A percentile compares a stretch with the other conserved stretches of the same genome.
These are phyloP conservation scores for Zosterops borbonicus DNA, from an alignment of 2,113 vertebrate species.

Conservation along the genomic window DNA sequence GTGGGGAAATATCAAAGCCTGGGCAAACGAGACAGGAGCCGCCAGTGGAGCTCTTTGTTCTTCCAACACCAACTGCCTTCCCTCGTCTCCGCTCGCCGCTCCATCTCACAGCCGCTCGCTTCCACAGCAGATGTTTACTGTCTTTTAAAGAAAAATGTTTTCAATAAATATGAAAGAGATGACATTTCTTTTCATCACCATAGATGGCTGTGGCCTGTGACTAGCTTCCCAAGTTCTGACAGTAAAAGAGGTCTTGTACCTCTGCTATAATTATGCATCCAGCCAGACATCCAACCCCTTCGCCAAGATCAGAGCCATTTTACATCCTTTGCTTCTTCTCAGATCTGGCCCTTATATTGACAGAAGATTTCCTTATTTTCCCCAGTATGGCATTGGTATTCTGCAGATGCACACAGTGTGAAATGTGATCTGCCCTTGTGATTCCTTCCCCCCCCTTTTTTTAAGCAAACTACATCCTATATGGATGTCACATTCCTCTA, in stretches of 20 bases:
- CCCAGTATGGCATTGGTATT: not conserved
- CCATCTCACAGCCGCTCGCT: not conserved
- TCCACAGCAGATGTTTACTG: slow-evolving; percentile 50
- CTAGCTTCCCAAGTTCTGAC: slow-evolving; percentile 26
- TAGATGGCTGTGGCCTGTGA: slow-evolving; percentile 15
- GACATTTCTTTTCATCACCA: slow-evolving; percentile 59
- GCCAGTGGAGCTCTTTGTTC: slow-evolving; percentile 50
- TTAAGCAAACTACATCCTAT: not conserved
- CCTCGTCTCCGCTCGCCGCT: not conserved
- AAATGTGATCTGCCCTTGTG: slow-evolving; percentile 14
- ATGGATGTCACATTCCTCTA: slow-evolving; percentile 8
- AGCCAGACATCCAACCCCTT: slow-evolving; percentile 36
- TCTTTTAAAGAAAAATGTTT: slow-evolving; percentile 43
- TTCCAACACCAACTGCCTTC: slow-evolving; percentile 29
- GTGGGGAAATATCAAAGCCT: slow-evolving; percentile 61
- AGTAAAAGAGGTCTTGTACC: slow-evolving; percentile 36
- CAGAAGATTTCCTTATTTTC: not conserved
- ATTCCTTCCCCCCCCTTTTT: not conserved
- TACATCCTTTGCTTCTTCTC: slow-evolving; percentile 21
- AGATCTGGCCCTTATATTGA: slow-evolving; percentile 38
- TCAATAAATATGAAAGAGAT: slow-evolving; percentile 59
- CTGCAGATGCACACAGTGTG: not conserved
- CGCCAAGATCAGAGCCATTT: slow-evolving; percentile 35
- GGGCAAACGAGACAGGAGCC: slow-evolving; percentile 19
- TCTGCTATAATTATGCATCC: slow-evolving; percentile 53